phyloP scores from a whole-genome alignment of 1,140 invertebrate species.

The Zaprionus ornatus region DNA sequence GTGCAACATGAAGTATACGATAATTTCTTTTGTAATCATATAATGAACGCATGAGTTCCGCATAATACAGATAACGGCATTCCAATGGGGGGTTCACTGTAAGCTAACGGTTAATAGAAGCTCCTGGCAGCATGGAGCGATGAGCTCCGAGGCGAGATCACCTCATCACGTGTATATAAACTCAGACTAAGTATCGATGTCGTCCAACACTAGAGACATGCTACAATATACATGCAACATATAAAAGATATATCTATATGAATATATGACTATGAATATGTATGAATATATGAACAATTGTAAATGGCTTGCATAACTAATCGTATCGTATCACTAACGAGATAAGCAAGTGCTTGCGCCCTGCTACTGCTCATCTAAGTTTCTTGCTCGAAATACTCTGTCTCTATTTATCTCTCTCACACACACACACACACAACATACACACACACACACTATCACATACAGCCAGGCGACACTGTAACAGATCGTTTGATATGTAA shows the following conservation, averaged over 20 bases:
- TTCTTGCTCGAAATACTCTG: slow-evolving; percentile 44
- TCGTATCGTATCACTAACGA: slow-evolving; percentile 25
- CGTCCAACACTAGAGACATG: neutral
- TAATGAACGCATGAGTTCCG: slow-evolving; percentile 25
- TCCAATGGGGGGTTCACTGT: neutral
- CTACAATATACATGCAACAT: neutral
- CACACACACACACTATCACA: neutral
- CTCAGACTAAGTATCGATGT: neutral
- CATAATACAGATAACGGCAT: neutral
- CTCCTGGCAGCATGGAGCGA: too few relatives aligned
- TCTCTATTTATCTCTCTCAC: slow-evolving; percentile 30
- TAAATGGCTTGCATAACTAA: slow-evolving; percentile 46
- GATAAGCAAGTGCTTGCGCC: slow-evolving; percentile 42
- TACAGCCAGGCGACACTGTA: slow-evolving; percentile 2
- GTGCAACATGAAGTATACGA: neutral
- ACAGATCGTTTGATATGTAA: slow-evolving; percentile 1
- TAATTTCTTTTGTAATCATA: neutral
- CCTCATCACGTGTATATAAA: slow-evolving; percentile 6
- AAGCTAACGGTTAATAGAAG: neutral
- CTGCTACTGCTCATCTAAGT: slow-evolving; percentile 42
- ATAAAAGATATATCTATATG: slow-evolving; percentile 7
- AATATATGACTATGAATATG: slow-evolving; percentile 1
- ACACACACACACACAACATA: slow-evolving; percentile 9
- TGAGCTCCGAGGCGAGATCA: too few relatives aligned
- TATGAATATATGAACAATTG: slow-evolving; percentile 30